Conservation (phyloP, 2,888 invertebrate genomes). For the Cephus nigrinus region DNA sequence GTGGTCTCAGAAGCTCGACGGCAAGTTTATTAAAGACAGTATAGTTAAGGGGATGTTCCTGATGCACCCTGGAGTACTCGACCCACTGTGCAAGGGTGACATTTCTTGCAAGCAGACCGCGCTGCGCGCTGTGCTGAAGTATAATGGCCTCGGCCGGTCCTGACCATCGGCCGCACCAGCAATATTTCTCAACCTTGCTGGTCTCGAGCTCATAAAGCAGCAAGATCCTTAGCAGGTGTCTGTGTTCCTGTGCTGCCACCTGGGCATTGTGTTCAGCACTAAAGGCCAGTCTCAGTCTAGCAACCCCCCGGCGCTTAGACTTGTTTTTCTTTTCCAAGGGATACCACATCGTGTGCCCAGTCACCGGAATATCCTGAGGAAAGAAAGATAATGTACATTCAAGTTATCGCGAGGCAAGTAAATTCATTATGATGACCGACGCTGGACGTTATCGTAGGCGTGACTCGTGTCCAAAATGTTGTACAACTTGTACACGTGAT, state of each 20-base stretch:
- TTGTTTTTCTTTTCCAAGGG: conserved; percentile 87
- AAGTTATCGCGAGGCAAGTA: background rate
- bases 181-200: conserved; percentile 76
- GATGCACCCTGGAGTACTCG: conserved; percentile 81
- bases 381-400: background rate
- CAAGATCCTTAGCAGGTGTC: conserved; percentile 81
- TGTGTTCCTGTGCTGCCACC: conserved; percentile 86
- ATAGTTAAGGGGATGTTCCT: conserved; percentile 87
- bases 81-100: conserved; percentile 82
- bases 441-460: background rate
- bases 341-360: conserved; percentile 94
- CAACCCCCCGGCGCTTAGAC: conserved; percentile 86
- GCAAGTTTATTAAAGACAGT: conserved; percentile 80
- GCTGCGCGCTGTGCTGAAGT: conserved; percentile 94
- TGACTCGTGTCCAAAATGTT: background rate
- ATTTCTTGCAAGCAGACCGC: conserved; percentile 81
- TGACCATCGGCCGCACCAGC: conserved; percentile 90
- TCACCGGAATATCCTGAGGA: conserved; percentile 86
- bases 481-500: background rate
- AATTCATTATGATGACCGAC: background rate
- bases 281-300: conserved; percentile 85
- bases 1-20: conserved; percentile 76
- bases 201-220: conserved; percentile 83
- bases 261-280: conserved; percentile 88
- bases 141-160: conserved; percentile 85